These are phyloP conservation scores for Clarias batrachus DNA, from an alignment of 2,113 vertebrate species.

Conservation along the genomic window DNA sequence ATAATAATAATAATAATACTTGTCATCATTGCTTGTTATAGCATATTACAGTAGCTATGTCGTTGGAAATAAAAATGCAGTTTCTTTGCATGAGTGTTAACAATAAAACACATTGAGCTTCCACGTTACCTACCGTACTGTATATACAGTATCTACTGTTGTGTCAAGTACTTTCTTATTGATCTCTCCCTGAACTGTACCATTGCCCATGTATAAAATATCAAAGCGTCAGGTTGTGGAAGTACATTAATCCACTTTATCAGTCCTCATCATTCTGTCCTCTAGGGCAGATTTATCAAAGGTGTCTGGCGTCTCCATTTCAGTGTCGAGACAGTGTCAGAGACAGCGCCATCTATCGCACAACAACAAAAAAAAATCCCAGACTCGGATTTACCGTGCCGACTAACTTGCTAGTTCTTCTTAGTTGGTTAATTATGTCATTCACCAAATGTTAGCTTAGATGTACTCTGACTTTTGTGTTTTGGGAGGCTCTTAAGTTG, in stretches of 20 bases:
- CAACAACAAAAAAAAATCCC: neutral
- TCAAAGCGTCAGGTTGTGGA: neutral
- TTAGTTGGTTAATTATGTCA: neutral
- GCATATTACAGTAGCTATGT: neutral
- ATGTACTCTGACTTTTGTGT: neutral
- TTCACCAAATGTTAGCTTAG: neutral
- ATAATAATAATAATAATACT: neutral
- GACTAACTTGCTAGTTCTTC: neutral
- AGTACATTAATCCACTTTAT: constrained; percentile 1
- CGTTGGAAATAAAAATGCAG: no score
- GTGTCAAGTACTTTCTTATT: neutral
- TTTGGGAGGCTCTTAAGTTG: no score
- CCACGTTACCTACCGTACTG: neutral
- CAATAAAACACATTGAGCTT: neutral
- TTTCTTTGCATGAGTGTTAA: neutral
- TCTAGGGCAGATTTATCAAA: neutral
- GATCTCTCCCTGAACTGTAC: neutral
- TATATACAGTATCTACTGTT: neutral
- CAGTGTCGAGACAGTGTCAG: neutral
- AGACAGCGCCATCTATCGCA: neutral
- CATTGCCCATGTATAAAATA: neutral
- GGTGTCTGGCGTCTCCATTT: neutral
- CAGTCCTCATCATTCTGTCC: neutral
- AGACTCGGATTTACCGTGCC: neutral
- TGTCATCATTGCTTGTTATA: neutral